Evolutionary conservation across 2,113 vertebrate species (phyloP), one percentile per base, ranked within the genome.

Genomic region (Procavia capensis): DNA sequence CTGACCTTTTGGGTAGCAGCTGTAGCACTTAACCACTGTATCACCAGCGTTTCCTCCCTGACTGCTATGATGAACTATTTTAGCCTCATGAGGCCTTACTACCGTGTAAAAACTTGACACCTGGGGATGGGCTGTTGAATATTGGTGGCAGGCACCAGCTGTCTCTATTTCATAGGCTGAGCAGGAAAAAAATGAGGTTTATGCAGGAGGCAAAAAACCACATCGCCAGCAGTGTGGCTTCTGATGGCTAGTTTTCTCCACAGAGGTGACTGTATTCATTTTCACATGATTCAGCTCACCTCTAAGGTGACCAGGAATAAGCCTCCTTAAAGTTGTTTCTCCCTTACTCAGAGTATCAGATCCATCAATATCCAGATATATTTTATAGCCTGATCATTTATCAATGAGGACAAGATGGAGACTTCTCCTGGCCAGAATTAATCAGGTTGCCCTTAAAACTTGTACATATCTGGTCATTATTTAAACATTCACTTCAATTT

Each of bases 11-110:
- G n/a, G n/a, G n/a, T n/a, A n/a, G n/a, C n/a, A n/a, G n/a, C n/a
- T n/a, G n/a, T n/a, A n/a, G n/a, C n/a, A n/a, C n/a, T n/a, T n/a
- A n/a, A n/a, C n/a, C n/a, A n/a, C n/a, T n/a, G n/a, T n/a, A n/a
- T n/a, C n/a, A n/a, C n/a, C n/a, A n/a, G n/a, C n/a, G n/a, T 94
- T 61, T 39, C 81, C 47, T 95, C 82, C 84, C 57, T 39, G 27
- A 88, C 45, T 29, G n/a, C 19, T 72, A 34, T n/a, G 16, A 63
- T 39, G 29, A 80, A 41, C 43, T n/a, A 27, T 72, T 93, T 90
- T 22, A 13, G 36, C 19, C 24, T 70, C 39, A 10, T 61, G 57
- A 47, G 64, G 34, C 54, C 50, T 13, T 36, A 70, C 13, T 25
- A 45, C 43, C 13, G 27, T 31, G 43, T 50, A 79, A 83, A 88